Evolutionary conservation across 2,113 vertebrate species (phyloP), one percentile per base, ranked within the genome.

Genomic region (Aegithalos caudatus): DNA sequence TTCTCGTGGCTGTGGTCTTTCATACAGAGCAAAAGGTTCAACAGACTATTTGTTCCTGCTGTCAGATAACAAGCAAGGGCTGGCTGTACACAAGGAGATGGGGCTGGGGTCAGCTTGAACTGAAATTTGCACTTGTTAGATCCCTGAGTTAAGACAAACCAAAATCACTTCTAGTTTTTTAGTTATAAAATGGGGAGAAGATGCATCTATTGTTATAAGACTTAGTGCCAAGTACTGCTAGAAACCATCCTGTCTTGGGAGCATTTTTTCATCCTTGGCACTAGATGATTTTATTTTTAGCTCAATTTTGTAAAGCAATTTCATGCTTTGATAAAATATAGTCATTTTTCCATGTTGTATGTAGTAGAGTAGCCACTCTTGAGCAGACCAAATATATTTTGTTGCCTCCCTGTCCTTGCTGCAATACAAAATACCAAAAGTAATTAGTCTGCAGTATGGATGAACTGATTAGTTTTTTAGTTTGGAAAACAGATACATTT

Each of bases 391-490:
- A 89, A 71, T 66, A 42, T 35, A 76, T 95, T 89, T 92, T 87
- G 44, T 91, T 90, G 56, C 35, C 24, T 93, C 24, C 33, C 54
- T 94, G 72, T 88, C 69, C 57, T 92, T 77, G n/a, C 69, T 65
- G 83, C 57, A 91, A 48, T 57, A 82, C 57, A 61, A 92, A 97
- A 97, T 66, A 94, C 90, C 81, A 96, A 80, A 97, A 97, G 90
- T 93, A 97, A 97, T 96, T 98, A 97, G 88, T 44, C 90, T 86
- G 53, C 40, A 22, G 78, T 92, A 92, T 95, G 94, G 96, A 95
- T 91, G 96, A 97, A 98, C 97, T 97, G 94, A 95, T 97, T 97
- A 96, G 77, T 91, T 94, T 98, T 98, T 97, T 94, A 96, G 96
- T 95, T 97, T 97, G 84, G 94, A 76, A 90, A 97, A 90, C 90